phyloP scores from a whole-genome alignment of 2,888 invertebrate species.

The Drosophila formosana region DNA sequence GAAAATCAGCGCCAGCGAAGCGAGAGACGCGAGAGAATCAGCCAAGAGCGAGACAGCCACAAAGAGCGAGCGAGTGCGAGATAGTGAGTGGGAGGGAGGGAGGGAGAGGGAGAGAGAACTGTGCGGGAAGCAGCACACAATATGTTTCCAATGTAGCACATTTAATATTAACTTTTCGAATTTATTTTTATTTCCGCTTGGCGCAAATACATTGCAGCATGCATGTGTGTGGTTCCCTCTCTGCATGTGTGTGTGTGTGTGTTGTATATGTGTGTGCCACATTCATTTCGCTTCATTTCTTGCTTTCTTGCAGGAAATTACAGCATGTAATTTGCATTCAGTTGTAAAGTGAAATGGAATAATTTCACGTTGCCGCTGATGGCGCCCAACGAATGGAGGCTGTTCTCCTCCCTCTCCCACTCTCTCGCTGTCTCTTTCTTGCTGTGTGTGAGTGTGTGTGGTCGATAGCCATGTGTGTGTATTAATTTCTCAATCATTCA shows the following conservation, averaged over 20 bases:
- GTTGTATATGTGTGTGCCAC: constrained; percentile 64
- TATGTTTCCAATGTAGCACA: constrained; percentile 79
- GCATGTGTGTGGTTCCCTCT: constrained; percentile 9
- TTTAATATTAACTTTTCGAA: constrained; percentile 80
- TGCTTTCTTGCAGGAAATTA: constrained; percentile 79
- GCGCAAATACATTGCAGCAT: constrained; percentile 69
- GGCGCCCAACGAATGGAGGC: constrained; percentile 43
- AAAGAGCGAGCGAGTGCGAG: constrained; percentile 2
- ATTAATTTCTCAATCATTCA: constrained; percentile 79
- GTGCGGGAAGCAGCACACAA: constrained; percentile 49
- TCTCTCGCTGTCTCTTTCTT: constrained; percentile 12
- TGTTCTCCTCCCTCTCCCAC: constrained; percentile 10
- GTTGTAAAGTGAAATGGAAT: constrained; percentile 80
- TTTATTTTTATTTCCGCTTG: constrained; percentile 76
- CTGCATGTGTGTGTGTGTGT: constrained; percentile 18
- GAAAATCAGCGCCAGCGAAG: constrained; percentile 72
- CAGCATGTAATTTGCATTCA: constrained; percentile 80
- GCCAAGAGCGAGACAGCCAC: constrained; percentile 6
- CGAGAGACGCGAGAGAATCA: constrained; percentile 29
- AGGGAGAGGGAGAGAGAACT: neutral
- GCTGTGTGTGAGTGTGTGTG: constrained; percentile 56
- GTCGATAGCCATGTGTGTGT: constrained; percentile 43
- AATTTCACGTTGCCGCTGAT: constrained; percentile 75
- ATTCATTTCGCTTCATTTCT: constrained; percentile 80
- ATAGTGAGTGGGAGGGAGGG: neutral